Base-by-base conservation (phyloP, 2,888 invertebrate genomes). In the Heteropelma amictum region DNA sequence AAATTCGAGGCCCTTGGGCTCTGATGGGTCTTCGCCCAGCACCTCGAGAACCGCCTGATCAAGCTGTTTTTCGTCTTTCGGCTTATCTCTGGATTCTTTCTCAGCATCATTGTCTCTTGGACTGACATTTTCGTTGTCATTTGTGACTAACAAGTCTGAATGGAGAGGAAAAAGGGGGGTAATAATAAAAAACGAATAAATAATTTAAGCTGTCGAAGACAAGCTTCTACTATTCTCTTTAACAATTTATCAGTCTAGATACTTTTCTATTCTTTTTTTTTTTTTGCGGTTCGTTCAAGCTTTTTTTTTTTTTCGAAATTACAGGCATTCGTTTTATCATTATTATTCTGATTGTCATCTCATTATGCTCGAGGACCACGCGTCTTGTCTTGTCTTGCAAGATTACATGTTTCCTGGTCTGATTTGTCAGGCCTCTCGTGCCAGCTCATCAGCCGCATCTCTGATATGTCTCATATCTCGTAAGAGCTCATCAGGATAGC, bases 11-110 rank as follows among this genome's bases (percentile, higher is more conserved):
- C 33, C 40, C n/a, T 40, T 45, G 3, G 64, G 26, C 12, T 14
- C 19, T 2, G 58, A 65, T 3, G 72, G 65, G 28, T 65, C 65
- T 7, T 58, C 58, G 49, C 72, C 72, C 14, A 65, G 42, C 3
- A 58, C 65, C 12, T 65, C 58, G 14, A 72, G 65, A 7, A 40
- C 28, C 21, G 47, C 72, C 10, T 14, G 26, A 12, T 67, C 42
- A 1, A 60, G 54, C 1, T 30, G n/a, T 42, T 42, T 28, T 1
- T 14, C 58, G 1, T 12, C n/a, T 10, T 33, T 19, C n/a, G 1
- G 3, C 19, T 30, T 17, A 1, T 26, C 26, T 12, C 4, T 28
- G 2, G 40, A 0, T 8, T 42, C 23, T 17, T 38, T 12, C 10
- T 17, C 42, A 28, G 28, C 42, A 28, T 58, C 12, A 14, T 5